These are phyloP conservation scores for Drosophila mercatorum DNA, from an alignment of 2,888 invertebrate genomes.

Conservation along the genomic window DNA sequence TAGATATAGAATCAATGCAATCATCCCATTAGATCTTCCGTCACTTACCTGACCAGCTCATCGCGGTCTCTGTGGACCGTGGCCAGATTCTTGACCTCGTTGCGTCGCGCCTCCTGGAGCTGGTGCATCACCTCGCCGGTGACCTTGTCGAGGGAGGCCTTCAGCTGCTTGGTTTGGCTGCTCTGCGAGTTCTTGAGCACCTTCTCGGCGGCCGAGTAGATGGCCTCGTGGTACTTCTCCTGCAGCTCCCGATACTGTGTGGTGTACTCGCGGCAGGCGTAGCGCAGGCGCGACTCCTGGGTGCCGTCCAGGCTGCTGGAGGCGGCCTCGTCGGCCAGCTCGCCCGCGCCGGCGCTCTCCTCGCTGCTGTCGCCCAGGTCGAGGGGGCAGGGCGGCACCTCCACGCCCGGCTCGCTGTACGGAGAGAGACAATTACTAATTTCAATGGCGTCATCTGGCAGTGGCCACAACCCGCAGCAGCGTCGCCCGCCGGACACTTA, in stretches of 20 bases:
- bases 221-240: slow-evolving; percentile 93
- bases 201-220: slow-evolving; percentile 92
- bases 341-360: slow-evolving; percentile 74
- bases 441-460: slow-evolving; percentile 75
- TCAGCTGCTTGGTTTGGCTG: slow-evolving; percentile 91
- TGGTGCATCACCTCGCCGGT: slow-evolving; percentile 91
- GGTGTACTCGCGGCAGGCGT: slow-evolving; percentile 88
- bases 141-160: slow-evolving; percentile 89
- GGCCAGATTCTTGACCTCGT: slow-evolving; percentile 94
- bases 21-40: too few species aligned
- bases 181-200: slow-evolving; percentile 91
- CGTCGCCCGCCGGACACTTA: slow-evolving; percentile 84
- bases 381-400: slow-evolving; percentile 84
- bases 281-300: slow-evolving; percentile 88
- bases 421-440: slow-evolving; percentile 83
- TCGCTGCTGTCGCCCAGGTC: slow-evolving; percentile 85
- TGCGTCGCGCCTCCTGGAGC: slow-evolving; percentile 92
- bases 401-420: slow-evolving; percentile 83
- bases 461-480: slow-evolving; percentile 22
- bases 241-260: slow-evolving; percentile 90
- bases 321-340: slow-evolving; percentile 80
- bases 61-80: slow-evolving; percentile 96
- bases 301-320: slow-evolving; percentile 86
- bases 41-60: slow-evolving; percentile 92
- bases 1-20: too few species aligned